phyloP scores from a whole-genome alignment of 2,888 invertebrate species.

The Erebia ligea region DNA sequence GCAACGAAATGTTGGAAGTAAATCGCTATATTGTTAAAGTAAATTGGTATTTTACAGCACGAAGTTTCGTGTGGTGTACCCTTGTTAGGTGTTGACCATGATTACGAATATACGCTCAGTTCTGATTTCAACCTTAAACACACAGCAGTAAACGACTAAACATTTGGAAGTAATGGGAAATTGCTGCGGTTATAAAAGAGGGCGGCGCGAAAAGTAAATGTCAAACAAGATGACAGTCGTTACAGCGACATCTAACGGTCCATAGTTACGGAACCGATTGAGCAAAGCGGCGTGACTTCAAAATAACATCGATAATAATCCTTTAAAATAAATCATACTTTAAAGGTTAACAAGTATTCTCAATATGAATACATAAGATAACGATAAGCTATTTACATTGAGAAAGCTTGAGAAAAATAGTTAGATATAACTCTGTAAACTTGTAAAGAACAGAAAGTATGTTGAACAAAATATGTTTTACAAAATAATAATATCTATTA shows the following conservation, averaged over 20 bases:
- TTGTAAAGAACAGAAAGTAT: too few relatives aligned
- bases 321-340: constrained; percentile 21
- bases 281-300: constrained; percentile 28
- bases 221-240: constrained; percentile 66
- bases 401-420: background rate
- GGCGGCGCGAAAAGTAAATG: constrained; percentile 61
- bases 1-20: constrained; percentile 69
- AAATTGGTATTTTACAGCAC: constrained; percentile 79
- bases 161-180: constrained; percentile 24
- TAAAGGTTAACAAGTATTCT: constrained; percentile 16
- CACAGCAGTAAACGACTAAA: constrained; percentile 23
- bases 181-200: constrained; percentile 38
- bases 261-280: constrained; percentile 33
- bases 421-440: too few relatives aligned
- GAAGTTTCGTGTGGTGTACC: constrained; percentile 67
- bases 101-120: constrained; percentile 27
- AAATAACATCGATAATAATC: constrained; percentile 28
- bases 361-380: background rate
- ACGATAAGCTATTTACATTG: background rate
- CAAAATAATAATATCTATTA: too few relatives aligned
- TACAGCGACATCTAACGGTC: constrained; percentile 64
- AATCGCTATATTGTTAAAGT: constrained; percentile 78
- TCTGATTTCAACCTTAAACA: constrained; percentile 33
- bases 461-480: too few relatives aligned
- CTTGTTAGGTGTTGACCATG: constrained; percentile 56